Evolutionary conservation across 2,888 invertebrate genomes (phyloP), one percentile per base, ranked within the genome.

Genomic region (Drosophila prostipennis): DNA sequence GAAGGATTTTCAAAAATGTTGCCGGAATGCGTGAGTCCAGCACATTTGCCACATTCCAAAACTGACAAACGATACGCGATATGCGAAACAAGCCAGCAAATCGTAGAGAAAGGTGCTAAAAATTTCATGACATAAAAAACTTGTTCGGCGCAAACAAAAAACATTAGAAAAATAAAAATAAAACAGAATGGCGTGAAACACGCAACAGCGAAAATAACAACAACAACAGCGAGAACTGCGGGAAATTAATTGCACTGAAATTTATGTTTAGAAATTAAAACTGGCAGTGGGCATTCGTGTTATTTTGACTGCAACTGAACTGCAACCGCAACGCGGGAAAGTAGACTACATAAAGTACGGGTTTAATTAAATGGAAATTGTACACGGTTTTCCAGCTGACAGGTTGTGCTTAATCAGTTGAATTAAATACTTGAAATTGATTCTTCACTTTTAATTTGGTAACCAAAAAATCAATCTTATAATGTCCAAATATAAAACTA

Each of bases 101-200:
- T 72, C 59, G 59, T 36, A 26, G 48, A 74, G 49, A 43, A 57
- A 63, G 82, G 86, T 85, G 82, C 73, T 72, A 82, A 46, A 77
- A 79, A 77, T 80, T 65, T 67, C 74, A 71, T 63, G 75, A 60
- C 54, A 56, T 37, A 58, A 73, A 67, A 59, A 53, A 34, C 39
- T 53, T 64, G 45, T 64, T 34, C 26, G 34, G 32, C 32, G n/a
- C 14, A 42, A 63, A 49, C 26, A 11, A 56, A 16, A 34, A 19
- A 11, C 11, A 42, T 19, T 10, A 42, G 11, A 42, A 19, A 11
- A 10, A 19, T 19, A 40, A 39, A 23, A 11, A 16, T 14, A 10
- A 64, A 75, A 78, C 72, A 79, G 78, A 78, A 77, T 84, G 80
- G 70, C 78, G 70, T 73, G 72, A 55, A 77, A 60, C 84, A 84